Evolutionary conservation across 1,140 invertebrate species (phyloP).

Genomic region (Apolygus lucorum): DNA sequence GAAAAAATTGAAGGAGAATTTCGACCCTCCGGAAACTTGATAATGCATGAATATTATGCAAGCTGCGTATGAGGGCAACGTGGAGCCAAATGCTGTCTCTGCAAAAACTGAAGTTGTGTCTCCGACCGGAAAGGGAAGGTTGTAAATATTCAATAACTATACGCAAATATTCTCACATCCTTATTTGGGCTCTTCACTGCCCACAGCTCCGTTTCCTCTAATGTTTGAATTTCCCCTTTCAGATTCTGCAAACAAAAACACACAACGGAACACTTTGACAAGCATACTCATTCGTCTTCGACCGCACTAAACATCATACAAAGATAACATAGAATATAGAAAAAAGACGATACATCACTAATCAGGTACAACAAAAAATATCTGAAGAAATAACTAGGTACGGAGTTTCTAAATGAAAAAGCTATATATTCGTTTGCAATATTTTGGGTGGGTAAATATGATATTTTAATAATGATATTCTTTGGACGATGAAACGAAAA

Average conservation of each 20-base stretch:
- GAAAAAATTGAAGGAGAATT: no score
- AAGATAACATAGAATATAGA: neutral
- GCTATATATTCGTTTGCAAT: no score
- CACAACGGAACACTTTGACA: constrained; percentile 23
- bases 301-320: neutral
- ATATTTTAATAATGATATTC: no score
- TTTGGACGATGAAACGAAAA: no score
- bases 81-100: no score
- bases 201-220: constrained; percentile 43
- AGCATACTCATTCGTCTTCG: constrained; percentile 6
- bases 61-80: no score
- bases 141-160: neutral
- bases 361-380: neutral
- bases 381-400: neutral
- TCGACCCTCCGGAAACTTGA: no score
- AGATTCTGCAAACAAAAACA: constrained; percentile 40
- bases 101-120: neutral
- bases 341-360: neutral
- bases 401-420: constrained; percentile 2
- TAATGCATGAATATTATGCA: no score
- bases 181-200: constrained; percentile 20
- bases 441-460: no score
- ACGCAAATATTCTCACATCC: constrained; percentile 11
- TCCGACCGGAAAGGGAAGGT: neutral
- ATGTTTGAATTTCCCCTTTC: constrained; percentile 44